Conservation (phyloP, 2,888 invertebrate genomes). For the Epirrhoe alternata region DNA sequence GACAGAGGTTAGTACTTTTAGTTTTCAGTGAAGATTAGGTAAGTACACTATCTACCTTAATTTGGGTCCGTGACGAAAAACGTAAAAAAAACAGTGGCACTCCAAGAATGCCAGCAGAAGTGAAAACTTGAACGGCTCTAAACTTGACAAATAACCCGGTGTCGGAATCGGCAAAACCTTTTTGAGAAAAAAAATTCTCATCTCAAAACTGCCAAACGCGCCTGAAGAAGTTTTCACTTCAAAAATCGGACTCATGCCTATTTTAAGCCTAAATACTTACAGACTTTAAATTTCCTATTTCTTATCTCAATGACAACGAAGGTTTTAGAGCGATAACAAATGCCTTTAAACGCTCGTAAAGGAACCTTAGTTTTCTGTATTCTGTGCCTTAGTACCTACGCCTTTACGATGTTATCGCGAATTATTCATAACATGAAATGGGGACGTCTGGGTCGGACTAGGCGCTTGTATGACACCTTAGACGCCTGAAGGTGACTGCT, state of each 20-base stretch:
- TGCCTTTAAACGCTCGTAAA: slow-evolving; percentile 51
- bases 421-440: slow-evolving; percentile 66
- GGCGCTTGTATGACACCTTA: slow-evolving; percentile 48
- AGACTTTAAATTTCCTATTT: neutral
- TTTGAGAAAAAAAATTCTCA: too few relatives aligned
- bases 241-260: neutral
- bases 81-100: too few relatives aligned
- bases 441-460: slow-evolving; percentile 58
- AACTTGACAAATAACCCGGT: too few relatives aligned
- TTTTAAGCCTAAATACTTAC: neutral
- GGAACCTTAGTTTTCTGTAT: slow-evolving; percentile 51
- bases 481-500: slow-evolving; percentile 38
- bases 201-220: too few relatives aligned
- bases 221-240: too few relatives aligned
- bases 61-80: too few relatives aligned
- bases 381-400: slow-evolving; percentile 25
- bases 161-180: too few relatives aligned
- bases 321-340: neutral
- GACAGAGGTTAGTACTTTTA: too few relatives aligned
- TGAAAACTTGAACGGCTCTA: too few relatives aligned
- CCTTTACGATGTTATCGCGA: slow-evolving; percentile 56
- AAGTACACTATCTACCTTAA: too few relatives aligned
- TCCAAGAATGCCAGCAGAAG: too few relatives aligned
- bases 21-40: too few relatives aligned
- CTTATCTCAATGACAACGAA: neutral